Evolutionary conservation across 2,888 invertebrate genomes (phyloP), one percentile per base, ranked within the genome.

Genomic region (Oasisia sp.): DNA sequence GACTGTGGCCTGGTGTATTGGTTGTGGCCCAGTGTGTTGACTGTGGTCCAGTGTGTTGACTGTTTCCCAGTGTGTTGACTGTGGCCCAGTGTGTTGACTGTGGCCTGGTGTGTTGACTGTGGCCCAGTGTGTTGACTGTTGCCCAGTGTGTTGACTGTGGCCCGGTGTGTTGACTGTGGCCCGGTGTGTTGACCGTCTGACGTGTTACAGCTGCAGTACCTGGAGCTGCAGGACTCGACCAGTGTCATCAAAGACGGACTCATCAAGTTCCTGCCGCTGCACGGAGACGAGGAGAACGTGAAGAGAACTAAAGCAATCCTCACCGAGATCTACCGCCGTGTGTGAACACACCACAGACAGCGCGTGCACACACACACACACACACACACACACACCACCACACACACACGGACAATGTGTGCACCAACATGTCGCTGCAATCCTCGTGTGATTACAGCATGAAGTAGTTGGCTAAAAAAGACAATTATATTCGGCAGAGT

Each of bases 251-350:
- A 50, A 32, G 92, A 90, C 9, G 93, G 93, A 89, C 38, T 93
- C 32, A 50, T 93, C 27, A 92, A 91, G 19, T 93, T 93, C 89
- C 92, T 92, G 44, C 93, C 93, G 11, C 45, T 93, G 19, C 9
- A 50, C 32, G 93, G 93, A 44, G 91, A 92, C 38, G 32, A 91
- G 32, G 91, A 93, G 44, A 92, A 93, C 44, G 91, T 89, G 14
- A 91, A 92, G 58, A 27, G 93, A 89, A 91, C 89, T 50, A 92
- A 58, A 56, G 50, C 45, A n/a, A 90, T 93, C 90, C 45, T 93
- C 14, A 74, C 56, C 7, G 89, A 93, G 91, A 93, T 93, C 32
- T 56, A 91, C 45, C 38, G 91, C n/a, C 91, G 91, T 27, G 74
- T 74, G 74, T 74, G 74, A 74, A 74, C 74, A 74, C n/a, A n/a